Evolutionary conservation across 2,113 vertebrate genomes (phyloP).

Genomic region (Syrrhaptes paradoxus): DNA sequence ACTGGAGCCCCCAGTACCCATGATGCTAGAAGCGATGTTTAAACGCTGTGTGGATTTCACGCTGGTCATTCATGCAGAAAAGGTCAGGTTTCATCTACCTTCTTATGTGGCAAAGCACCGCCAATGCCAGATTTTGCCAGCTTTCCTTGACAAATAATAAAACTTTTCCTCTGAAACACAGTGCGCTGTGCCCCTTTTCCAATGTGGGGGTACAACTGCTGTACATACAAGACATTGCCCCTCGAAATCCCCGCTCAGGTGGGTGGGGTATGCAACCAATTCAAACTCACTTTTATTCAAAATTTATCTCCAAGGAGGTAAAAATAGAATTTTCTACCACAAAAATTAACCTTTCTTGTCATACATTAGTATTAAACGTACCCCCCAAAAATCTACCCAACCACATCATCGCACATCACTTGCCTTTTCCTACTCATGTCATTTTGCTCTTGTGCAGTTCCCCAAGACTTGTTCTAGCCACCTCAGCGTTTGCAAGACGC

Average conservation of each 20-base stretch:
- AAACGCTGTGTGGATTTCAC: neutral
- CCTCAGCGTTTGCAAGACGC: neutral
- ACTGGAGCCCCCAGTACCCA: neutral
- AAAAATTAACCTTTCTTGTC: neutral
- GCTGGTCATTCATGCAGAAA: neutral
- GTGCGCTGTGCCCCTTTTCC: rapidly evolving
- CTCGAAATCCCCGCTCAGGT: rapidly evolving
- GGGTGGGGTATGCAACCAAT: neutral
- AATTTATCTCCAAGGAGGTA: neutral
- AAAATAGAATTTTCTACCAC: neutral
- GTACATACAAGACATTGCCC: neutral
- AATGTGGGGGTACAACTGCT: neutral
- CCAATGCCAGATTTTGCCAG: neutral
- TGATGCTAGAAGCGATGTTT: neutral
- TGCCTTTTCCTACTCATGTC: neutral
- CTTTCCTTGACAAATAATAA: neutral
- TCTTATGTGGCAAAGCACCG: neutral
- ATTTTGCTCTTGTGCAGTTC: neutral
- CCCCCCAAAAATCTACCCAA: neutral
- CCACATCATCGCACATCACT: neutral
- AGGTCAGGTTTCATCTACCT: neutral
- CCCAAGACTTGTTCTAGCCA: neutral
- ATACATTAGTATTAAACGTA: neutral
- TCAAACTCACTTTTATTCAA: neutral
- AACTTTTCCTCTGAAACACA: neutral